These are phyloP conservation scores for Byasa hedistus DNA, from an alignment of 2,888 invertebrate genomes.

Conservation along the genomic window DNA sequence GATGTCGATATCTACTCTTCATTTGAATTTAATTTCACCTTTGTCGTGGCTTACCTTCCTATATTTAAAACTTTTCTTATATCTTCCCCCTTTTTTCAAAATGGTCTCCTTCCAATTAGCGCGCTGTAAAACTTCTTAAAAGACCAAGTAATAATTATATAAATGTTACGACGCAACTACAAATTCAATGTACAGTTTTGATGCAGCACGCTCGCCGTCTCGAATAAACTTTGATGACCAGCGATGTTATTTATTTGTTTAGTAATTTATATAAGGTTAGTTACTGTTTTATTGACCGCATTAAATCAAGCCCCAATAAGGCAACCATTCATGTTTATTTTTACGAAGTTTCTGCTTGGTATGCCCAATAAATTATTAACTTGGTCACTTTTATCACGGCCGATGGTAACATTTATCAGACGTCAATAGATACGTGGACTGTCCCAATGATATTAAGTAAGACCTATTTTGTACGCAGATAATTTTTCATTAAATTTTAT, in stretches of 20 bases:
- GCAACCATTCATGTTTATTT: slow-evolving; percentile 80
- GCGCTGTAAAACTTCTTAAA: slow-evolving; percentile 22
- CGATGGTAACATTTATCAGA: slow-evolving; percentile 66
- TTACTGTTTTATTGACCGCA: slow-evolving; percentile 78
- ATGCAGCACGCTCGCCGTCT: slow-evolving; percentile 36
- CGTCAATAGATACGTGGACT: slow-evolving; percentile 57
- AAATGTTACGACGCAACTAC: slow-evolving; percentile 35
- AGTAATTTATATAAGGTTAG: slow-evolving; percentile 80
- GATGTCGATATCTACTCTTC: too few species aligned
- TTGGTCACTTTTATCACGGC: slow-evolving; percentile 78
- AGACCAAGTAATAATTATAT: slow-evolving; percentile 26
- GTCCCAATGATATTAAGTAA: slow-evolving; percentile 30
- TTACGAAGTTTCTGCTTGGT: slow-evolving; percentile 78
- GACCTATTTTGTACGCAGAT: slow-evolving; percentile 18
- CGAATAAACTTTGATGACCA: slow-evolving; percentile 73
- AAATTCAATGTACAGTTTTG: slow-evolving; percentile 37
- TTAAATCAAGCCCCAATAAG: slow-evolving; percentile 80
- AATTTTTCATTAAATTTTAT: slow-evolving; percentile 20
- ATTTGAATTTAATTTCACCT: too few species aligned
- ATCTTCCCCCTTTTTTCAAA: not conserved
- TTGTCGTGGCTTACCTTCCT: too few species aligned
- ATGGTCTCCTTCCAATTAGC: slow-evolving; percentile 19
- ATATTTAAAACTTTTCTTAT: not conserved
- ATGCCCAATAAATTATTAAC: slow-evolving; percentile 76
- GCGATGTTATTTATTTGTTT: slow-evolving; percentile 78